Percentiles rank a stretch among this genome's conserved stretches.
Conservation (phyloP, 1,140 invertebrate genomes). For the Papilio glaucus region DNA sequence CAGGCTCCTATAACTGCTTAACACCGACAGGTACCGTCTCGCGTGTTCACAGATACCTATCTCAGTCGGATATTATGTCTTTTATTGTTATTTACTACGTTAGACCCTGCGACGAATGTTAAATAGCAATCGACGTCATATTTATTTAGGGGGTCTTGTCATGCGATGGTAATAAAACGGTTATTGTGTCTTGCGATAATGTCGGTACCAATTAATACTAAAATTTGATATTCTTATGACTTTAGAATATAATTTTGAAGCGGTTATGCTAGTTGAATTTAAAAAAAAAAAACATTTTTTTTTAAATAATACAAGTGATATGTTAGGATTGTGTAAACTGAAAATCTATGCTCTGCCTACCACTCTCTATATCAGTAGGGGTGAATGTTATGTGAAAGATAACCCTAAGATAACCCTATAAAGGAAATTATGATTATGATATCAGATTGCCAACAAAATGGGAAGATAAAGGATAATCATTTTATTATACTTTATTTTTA, state of each 20-base stretch:
- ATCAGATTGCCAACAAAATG: too few species aligned
- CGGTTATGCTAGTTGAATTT: too few species aligned
- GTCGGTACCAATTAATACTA: not conserved
- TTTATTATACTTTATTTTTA: not conserved
- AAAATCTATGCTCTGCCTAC: too few species aligned
- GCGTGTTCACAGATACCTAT: conserved; percentile 14
- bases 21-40: conserved; percentile 28
- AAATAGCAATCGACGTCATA: not conserved
- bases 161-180: conserved; percentile 10
- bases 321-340: too few species aligned
- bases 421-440: too few species aligned
- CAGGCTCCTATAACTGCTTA: not conserved
- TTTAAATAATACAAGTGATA: too few species aligned
- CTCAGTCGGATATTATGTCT: conserved; percentile 6
- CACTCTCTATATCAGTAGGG: too few species aligned
- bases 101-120: not conserved
- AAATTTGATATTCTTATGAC: not conserved
- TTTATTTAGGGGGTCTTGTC: not conserved
- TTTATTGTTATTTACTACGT: conserved; percentile 12
- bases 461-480: not conserved
- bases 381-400: too few species aligned
- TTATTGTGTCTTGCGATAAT: not conserved
- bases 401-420: too few species aligned
- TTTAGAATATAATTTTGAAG: too few species aligned
- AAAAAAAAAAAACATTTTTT: too few species aligned